Percentiles rank a stretch among this genome's conserved stretches.
phyloP scores from a whole-genome alignment of 2,888 invertebrate species.

The Drosophila antonietae region DNA sequence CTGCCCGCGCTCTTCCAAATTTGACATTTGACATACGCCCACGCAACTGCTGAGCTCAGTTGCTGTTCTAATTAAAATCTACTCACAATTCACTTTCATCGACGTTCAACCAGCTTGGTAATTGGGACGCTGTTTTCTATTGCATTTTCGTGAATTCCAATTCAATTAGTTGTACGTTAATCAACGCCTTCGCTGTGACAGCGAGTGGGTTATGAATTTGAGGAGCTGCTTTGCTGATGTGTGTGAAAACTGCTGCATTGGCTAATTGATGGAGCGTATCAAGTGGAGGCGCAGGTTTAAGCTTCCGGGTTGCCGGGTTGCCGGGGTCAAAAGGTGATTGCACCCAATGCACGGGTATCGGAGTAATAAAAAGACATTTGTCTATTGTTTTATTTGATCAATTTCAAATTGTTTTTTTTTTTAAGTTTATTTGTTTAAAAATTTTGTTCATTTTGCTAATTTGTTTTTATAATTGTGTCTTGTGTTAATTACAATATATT shows the following conservation, averaged over 20 bases:
- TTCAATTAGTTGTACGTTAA: slow-evolving; percentile 54
- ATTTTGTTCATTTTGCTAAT: slow-evolving; percentile 79
- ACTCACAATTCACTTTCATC: slow-evolving; percentile 65
- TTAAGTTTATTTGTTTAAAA: slow-evolving; percentile 80
- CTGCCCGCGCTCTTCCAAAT: slow-evolving; percentile 21
- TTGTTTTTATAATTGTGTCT: slow-evolving; percentile 73
- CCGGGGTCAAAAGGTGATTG: not conserved
- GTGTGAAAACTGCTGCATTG: slow-evolving; percentile 9
- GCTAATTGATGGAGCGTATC: slow-evolving; percentile 30
- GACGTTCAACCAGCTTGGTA: slow-evolving; percentile 72
- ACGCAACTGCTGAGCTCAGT: slow-evolving; percentile 28
- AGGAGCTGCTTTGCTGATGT: not conserved
- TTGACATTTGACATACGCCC: slow-evolving; percentile 77
- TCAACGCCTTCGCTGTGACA: slow-evolving; percentile 17
- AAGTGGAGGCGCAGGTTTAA: slow-evolving; percentile 26
- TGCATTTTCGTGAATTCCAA: slow-evolving; percentile 52
- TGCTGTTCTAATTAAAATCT: slow-evolving; percentile 30
- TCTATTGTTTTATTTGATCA: slow-evolving; percentile 58
- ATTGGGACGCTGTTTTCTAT: slow-evolving; percentile 42
- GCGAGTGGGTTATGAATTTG: not conserved
- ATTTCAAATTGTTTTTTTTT: slow-evolving; percentile 65
- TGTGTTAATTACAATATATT: slow-evolving; percentile 78
- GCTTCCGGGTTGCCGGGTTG: slow-evolving; percentile 44
- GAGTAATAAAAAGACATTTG: slow-evolving; percentile 18
- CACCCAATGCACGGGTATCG: slow-evolving; percentile 3